Base-by-base conservation (phyloP, 2,797 vertebrate species). In the Pipistrellus nathusii region DNA sequence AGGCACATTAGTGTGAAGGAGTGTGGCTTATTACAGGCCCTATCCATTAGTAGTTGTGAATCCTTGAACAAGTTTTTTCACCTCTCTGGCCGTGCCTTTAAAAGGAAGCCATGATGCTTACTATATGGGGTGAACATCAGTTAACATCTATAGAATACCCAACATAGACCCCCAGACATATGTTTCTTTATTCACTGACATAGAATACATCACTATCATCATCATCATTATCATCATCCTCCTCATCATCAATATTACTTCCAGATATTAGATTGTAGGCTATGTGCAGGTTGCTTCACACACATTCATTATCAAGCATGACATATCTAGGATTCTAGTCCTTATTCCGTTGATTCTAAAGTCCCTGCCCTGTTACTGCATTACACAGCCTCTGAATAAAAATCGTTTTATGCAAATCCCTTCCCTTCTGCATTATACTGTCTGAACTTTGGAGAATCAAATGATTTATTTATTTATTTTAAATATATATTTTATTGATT, bases 381-480 rank as follows among this genome's bases (percentile, higher is more conserved):
- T n/a, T 64, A 38, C 12, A 35, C 1, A 71, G 64, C 46, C 46
- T 91, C 62, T 75, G 76, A 23, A 55, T 15, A 15, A 55, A 77
- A 77, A 55, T 20, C 48, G 1, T 86, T 64, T 69, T 20, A 30
- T 18, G 4, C 15, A 90, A 62, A 91, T 83, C 10, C 11, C 35
- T 94, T 95, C 12, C 15, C 55, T 83, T 92, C 15, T 85, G 38
- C n/a, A n/a, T 83, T 69, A 86, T 20, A 69, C 41, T 93, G 21
- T 73, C 32, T 68, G 2, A 71, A 91, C 25, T 88, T 95, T 41
- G 21, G 46, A 87, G 64, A 83, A 46, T 44, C 7, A 41, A 27
- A 78, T 78, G 25, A 85, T 86, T 10, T 53, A 80, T 44, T 44
- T 44, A 44, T 44, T 44, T 44, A 44, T 44, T 44, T 44, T 44